Evolutionary conservation across 2,888 invertebrate genomes (phyloP).

Genomic region (Leucoptera coffeella): DNA sequence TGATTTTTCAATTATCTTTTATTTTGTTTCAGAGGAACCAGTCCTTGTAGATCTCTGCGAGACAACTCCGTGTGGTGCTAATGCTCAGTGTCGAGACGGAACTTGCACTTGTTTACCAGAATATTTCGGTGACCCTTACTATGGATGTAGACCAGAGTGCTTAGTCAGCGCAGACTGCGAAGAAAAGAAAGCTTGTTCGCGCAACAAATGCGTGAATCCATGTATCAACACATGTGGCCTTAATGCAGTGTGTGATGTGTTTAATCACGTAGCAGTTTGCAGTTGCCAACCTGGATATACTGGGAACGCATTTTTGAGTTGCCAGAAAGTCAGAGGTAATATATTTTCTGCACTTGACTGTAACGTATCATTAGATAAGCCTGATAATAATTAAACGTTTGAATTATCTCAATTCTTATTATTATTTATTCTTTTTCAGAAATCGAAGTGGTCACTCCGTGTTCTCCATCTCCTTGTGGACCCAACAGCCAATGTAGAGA

Average conservation of each 20-base stretch:
- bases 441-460: constrained; percentile 44
- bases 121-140: constrained; percentile 72
- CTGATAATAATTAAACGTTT: background rate
- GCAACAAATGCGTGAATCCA: constrained; percentile 71
- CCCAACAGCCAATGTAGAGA: constrained; percentile 66
- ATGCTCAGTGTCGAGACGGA: constrained; percentile 64
- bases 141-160: constrained; percentile 77
- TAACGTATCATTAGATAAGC: no score
- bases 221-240: constrained; percentile 72
- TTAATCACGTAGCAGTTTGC: constrained; percentile 57
- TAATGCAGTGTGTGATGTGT: constrained; percentile 66
- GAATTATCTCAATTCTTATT: background rate
- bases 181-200: constrained; percentile 61
- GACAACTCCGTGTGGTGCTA: constrained; percentile 64
- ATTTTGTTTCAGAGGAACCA: constrained; percentile 4
- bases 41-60: constrained; percentile 52
- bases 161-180: constrained; percentile 67
- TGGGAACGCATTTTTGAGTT: constrained; percentile 66
- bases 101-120: constrained; percentile 65
- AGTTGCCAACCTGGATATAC: constrained; percentile 54
- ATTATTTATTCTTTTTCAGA: constrained; percentile 1
- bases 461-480: constrained; percentile 67
- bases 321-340: constrained; percentile 41
- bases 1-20: constrained; percentile 1
- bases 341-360: background rate